phyloP scores from a whole-genome alignment of 2,888 invertebrate genomes.

The Ctena decussata region DNA sequence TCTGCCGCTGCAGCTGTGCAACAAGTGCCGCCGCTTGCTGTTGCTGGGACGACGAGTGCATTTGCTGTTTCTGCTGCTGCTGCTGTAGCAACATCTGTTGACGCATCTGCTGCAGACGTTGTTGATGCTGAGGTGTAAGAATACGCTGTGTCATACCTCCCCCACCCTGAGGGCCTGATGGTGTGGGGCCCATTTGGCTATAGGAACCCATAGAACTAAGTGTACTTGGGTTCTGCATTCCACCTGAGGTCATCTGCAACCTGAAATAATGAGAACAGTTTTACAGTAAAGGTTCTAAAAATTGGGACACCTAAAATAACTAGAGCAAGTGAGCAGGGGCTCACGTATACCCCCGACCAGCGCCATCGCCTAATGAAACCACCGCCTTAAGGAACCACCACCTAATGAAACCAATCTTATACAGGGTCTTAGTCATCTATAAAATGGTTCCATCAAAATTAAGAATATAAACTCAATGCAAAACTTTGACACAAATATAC shows the following conservation, averaged over 20 bases:
- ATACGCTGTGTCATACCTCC: conserved; percentile 70
- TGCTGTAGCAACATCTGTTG: conserved; percentile 52
- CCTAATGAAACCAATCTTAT: too few relatives aligned
- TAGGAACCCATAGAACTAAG: conserved; percentile 74
- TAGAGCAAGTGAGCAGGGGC: too few relatives aligned
- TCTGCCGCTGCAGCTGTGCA: conserved; percentile 78
- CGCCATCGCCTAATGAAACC: too few relatives aligned
- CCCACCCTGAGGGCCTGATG: conserved; percentile 57
- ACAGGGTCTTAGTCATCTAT: too few relatives aligned
- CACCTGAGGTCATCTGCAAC: conserved; percentile 50
- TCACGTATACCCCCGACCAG: too few relatives aligned
- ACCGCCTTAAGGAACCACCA: too few relatives aligned
- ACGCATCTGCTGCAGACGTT: conserved; percentile 84
- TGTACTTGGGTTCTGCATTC: conserved; percentile 48
- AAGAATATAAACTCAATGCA: too few relatives aligned
- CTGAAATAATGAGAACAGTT: too few relatives aligned
- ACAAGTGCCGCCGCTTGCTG: conserved; percentile 83
- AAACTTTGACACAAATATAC: too few relatives aligned
- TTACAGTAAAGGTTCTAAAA: too few relatives aligned
- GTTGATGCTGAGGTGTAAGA: conserved; percentile 82
- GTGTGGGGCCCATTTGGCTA: conserved; percentile 79
- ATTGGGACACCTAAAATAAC: too few relatives aligned
- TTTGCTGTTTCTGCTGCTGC: conserved; percentile 85
- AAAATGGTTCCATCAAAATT: too few relatives aligned
- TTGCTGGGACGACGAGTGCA: conserved; percentile 86